Percentiles rank a stretch among this genome's conserved stretches.
These are phyloP conservation scores for Donacobius atricapilla DNA, from an alignment of 2,113 vertebrate species.

Conservation along the genomic window DNA sequence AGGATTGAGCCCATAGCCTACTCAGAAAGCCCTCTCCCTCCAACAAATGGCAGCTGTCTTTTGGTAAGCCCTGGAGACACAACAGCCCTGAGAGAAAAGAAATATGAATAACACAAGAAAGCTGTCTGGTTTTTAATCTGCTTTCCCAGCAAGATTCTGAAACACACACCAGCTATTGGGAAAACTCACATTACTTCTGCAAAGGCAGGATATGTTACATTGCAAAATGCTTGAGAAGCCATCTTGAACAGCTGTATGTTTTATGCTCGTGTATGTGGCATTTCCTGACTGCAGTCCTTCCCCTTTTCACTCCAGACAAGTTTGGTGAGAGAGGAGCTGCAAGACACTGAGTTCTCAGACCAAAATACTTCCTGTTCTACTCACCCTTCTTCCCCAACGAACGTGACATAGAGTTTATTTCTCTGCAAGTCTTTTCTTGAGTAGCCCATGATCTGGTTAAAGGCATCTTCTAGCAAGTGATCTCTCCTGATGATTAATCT, in stretches of 20 bases:
- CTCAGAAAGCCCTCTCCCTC: background rate
- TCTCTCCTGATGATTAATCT: slow-evolving; percentile 97
- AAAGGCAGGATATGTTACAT: background rate
- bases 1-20: background rate
- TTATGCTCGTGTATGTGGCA: slow-evolving; percentile 34
- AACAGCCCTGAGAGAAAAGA: background rate
- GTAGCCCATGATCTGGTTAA: slow-evolving; percentile 99
- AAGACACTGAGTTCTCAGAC: background rate
- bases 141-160: background rate
- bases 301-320: slow-evolving; percentile 56
- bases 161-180: background rate
- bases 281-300: slow-evolving; percentile 68
- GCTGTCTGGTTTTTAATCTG: background rate
- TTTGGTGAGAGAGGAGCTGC: slow-evolving; percentile 37
- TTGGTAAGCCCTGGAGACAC: background rate
- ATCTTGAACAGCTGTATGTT: slow-evolving; percentile 39
- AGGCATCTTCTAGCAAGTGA: slow-evolving; percentile 96
- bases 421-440: slow-evolving; percentile 97
- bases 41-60: background rate
- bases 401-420: slow-evolving; percentile 96
- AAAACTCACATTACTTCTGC: slow-evolving; percentile 8
- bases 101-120: background rate
- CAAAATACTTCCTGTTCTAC: slow-evolving; percentile 66
- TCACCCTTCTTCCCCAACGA: slow-evolving; percentile 98
- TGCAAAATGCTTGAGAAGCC: slow-evolving; percentile 1